Conservation (phyloP, 1,140 invertebrate species). For the Anagrus nilaparvatae region DNA sequence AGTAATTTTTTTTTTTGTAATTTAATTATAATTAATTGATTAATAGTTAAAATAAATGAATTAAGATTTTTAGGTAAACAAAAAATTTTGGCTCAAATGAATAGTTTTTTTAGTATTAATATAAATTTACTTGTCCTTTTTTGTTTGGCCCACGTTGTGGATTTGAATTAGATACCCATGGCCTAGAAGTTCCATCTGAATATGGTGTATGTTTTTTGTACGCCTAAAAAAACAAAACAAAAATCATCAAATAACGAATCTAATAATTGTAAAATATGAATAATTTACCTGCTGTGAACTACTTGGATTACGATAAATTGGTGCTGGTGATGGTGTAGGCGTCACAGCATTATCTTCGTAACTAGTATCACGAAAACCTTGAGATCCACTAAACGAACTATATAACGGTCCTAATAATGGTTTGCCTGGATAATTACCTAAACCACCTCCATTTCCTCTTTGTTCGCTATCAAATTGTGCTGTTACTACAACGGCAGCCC, state of each 20-base stretch:
- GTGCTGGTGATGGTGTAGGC: conserved; percentile 34
- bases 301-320: conserved; percentile 27
- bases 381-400: conserved; percentile 23
- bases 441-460: conserved; percentile 30
- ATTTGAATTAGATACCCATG: conserved; percentile 14
- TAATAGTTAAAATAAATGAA: too few species aligned
- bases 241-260: neutral
- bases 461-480: conserved; percentile 33
- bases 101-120: too few species aligned
- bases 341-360: conserved; percentile 41
- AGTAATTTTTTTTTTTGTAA: too few species aligned
- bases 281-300: conserved; percentile 20
- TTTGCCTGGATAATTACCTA: too few species aligned
- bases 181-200: conserved; percentile 11
- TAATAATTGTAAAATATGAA: neutral
- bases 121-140: conserved; percentile 19
- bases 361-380: conserved; percentile 38
- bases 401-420: conserved; percentile 35
- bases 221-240: conserved; percentile 11
- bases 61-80: too few species aligned
- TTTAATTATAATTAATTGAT: too few species aligned
- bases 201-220: conserved; percentile 18
- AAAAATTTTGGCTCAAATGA: too few species aligned
- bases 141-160: conserved; percentile 6
- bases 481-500: conserved; percentile 26